Evolutionary conservation across 2,888 invertebrate species (phyloP), one percentile per base, ranked within the genome.

Genomic region (Rhyacophila evoluta): DNA sequence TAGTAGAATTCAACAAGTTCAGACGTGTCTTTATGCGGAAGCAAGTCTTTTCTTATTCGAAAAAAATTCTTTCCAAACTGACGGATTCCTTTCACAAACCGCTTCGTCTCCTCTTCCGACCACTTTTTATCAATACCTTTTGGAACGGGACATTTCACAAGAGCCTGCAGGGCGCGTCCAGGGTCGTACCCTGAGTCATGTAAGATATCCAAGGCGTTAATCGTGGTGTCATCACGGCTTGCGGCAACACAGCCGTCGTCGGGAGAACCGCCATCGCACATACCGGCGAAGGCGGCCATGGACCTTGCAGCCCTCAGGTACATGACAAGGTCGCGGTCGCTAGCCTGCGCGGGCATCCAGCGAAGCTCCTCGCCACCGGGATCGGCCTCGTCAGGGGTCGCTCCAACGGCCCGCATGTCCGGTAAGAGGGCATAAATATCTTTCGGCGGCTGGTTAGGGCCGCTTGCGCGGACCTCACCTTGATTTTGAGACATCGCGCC

Each of bases 51-150:
- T 84, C 95, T 93, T 85, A 99, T 99, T 85, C 97, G 94, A 89
- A 98, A 98, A 90, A 99, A 99, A 89, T 99, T 99, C 90, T 99
- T 99, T 84, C 99, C 99, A 90, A 98, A 98, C 87, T 98, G 98
- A 83, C 98, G 92, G 84, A 99, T 92, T 84, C 99, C 99, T 91
- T 99, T 99, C 82, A 98, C 97, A 91, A 99, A 99, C 84, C 97
- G 93, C 92, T 99, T 99, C 87, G 95, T 95, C 91, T 98, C 98
- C 87, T 99, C 98, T 87, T 98, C 98, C 81, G 96, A 94, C 98
- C 98, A 98, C 89, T 98, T 98, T 87, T 98, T 98, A 86, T 98
- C 97, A 84, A 98, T 96, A 85, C 97, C 97, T 92, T 97, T 97
- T 0, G 98, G 97, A 82, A 98, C 97, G 81, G 98, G 98, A 88